A percentile compares a stretch with the other conserved stretches of the same genome.
Evolutionary conservation across 2,888 invertebrate genomes (phyloP).

Genomic region (Mesopsocus fuscifrons): DNA sequence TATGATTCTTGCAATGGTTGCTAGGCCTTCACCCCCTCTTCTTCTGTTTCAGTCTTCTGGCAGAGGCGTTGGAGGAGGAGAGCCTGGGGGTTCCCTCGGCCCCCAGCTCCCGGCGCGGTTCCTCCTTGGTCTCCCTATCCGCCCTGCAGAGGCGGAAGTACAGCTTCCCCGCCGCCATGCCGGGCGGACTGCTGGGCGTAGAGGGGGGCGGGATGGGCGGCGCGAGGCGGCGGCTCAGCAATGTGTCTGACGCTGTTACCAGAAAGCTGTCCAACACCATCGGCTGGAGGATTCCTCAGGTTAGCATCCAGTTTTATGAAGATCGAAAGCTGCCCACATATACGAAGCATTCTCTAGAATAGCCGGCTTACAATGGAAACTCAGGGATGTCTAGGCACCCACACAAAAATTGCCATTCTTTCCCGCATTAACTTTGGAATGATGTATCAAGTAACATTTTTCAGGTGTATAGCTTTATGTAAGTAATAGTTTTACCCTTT

Average conservation of each 20-base stretch:
- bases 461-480: too few relatives aligned
- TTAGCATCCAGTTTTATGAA: too few relatives aligned
- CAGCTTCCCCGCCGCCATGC: conserved; percentile 33
- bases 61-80: background rate
- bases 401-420: too few relatives aligned
- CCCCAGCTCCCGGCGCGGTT: conserved; percentile 6
- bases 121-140: conserved; percentile 16
- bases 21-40: too few relatives aligned
- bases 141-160: conserved; percentile 30
- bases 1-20: too few relatives aligned
- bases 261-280: conserved; percentile 67
- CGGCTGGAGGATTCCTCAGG: conserved; percentile 32
- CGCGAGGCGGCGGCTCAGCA: conserved; percentile 47
- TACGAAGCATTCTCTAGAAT: too few relatives aligned
- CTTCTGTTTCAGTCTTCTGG: background rate
- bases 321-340: too few relatives aligned
- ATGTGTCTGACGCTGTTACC: conserved; percentile 52
- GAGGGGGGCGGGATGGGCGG: conserved; percentile 17
- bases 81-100: conserved; percentile 2
- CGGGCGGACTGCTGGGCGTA: conserved; percentile 19
- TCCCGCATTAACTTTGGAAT: too few relatives aligned
- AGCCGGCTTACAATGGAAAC: too few relatives aligned
- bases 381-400: too few relatives aligned
- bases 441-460: too few relatives aligned
- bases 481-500: too few relatives aligned